These are phyloP conservation scores for Xiphophorus couchianus DNA, from an alignment of 2,113 vertebrate species.

Conservation along the genomic window DNA sequence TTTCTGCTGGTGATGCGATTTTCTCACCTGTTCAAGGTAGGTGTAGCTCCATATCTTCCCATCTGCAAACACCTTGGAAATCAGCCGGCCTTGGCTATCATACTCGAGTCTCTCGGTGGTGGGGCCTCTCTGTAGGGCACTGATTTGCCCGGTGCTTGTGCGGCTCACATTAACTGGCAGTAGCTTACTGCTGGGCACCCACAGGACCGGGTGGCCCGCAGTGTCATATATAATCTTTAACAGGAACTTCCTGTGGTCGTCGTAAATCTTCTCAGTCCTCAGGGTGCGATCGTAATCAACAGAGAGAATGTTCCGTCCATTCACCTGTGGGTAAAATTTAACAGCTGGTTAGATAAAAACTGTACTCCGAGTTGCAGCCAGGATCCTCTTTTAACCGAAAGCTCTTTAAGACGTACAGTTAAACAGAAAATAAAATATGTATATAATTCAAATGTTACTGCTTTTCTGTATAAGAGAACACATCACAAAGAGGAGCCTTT, in stretches of 20 bases:
- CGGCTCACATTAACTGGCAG: constrained; percentile 96
- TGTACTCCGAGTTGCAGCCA: not conserved
- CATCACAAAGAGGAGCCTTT: constrained; percentile 85
- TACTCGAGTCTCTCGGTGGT: constrained; percentile 93
- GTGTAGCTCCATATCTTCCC: constrained; percentile 99
- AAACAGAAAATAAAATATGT: not conserved
- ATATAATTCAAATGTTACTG: constrained; percentile 19
- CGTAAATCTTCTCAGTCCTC: constrained; percentile 98
- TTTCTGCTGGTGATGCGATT: constrained; percentile 23
- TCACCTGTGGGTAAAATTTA: constrained; percentile 85
- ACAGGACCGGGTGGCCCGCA: constrained; percentile 93
- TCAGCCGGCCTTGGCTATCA: constrained; percentile 90
- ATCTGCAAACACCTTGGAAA: constrained; percentile 93
- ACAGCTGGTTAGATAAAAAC: not conserved
- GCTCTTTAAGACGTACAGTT: not conserved
- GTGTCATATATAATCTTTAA: constrained; percentile 95
- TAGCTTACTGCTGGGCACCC: constrained; percentile 97
- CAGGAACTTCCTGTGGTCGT: constrained; percentile 98
- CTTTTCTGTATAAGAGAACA: constrained; percentile 77
- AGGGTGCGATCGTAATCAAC: constrained; percentile 97
- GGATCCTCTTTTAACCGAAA: not conserved
- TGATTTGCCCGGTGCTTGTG: constrained; percentile 91
- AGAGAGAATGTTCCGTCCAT: constrained; percentile 96
- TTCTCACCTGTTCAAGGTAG: constrained; percentile 93
- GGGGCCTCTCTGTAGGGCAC: constrained; percentile 92